Evolutionary conservation across 2,888 invertebrate species (phyloP).

Genomic region (Acleris laterana): DNA sequence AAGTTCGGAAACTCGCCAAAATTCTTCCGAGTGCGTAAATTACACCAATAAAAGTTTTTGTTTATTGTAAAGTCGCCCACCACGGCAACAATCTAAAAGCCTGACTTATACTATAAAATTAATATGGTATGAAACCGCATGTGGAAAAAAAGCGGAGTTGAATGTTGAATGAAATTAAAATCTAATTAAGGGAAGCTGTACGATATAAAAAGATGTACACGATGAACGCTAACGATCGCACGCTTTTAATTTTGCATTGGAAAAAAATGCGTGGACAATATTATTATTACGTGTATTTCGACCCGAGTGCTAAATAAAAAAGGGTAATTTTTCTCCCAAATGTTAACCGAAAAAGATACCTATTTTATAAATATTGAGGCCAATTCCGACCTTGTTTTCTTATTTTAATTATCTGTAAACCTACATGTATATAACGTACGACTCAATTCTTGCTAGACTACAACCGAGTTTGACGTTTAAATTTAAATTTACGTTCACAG

Average conservation of each 20-base stretch:
- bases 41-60: background rate
- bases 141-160: constrained; percentile 18
- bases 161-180: constrained; percentile 25
- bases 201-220: constrained; percentile 16
- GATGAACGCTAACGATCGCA: constrained; percentile 12
- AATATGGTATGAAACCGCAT: constrained; percentile 37
- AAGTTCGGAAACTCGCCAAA: too few species aligned
- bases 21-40: too few species aligned
- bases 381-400: too few species aligned
- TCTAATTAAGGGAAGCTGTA: constrained; percentile 28
- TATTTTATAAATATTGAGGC: background rate
- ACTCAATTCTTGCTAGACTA: too few species aligned
- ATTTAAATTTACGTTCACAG: too few species aligned
- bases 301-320: too few species aligned
- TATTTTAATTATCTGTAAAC: too few species aligned
- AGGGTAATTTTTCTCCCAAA: background rate
- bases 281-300: background rate
- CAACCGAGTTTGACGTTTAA: too few species aligned
- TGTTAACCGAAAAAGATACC: background rate
- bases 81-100: background rate
- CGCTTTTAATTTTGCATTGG: constrained; percentile 8
- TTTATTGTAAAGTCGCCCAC: background rate
- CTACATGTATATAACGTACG: too few species aligned
- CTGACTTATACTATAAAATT: background rate
- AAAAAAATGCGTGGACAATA: constrained; percentile 6